Conservation (phyloP, 2,888 invertebrate species). For the Thalpophila matura region DNA sequence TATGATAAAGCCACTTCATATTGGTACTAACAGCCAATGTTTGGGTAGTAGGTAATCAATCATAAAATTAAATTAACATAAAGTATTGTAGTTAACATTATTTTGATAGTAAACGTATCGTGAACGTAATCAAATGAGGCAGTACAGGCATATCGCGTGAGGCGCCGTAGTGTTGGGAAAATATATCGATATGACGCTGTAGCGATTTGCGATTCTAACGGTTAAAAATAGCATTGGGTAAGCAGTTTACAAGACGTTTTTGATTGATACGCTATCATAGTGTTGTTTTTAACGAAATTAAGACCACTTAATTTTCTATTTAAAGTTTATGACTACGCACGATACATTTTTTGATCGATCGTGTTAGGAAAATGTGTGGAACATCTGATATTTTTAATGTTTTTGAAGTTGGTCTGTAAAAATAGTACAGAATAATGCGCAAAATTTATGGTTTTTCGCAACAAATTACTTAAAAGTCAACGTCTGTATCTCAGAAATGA, state of each 20-base stretch:
- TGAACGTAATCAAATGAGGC: conserved; percentile 25
- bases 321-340: no score
- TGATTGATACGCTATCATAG: neutral
- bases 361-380: no score
- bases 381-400: no score
- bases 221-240: neutral
- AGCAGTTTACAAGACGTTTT: neutral
- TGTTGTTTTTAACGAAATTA: neutral
- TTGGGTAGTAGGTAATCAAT: neutral
- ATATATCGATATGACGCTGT: conserved; percentile 26
- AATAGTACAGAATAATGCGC: no score
- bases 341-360: no score
- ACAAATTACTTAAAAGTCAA: no score
- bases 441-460: no score
- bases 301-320: no score
- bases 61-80: conserved; percentile 24
- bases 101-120: conserved; percentile 31
- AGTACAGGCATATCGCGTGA: conserved; percentile 42
- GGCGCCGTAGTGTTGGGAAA: conserved; percentile 28
- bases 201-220: neutral
- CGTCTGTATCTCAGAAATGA: no score
- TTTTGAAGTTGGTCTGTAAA: no score
- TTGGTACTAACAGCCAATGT: neutral
- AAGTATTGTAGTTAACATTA: conserved; percentile 32
- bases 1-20: neutral